These are phyloP conservation scores for Cantharis rufa DNA, from an alignment of 2,888 invertebrate genomes.

Conservation along the genomic window DNA sequence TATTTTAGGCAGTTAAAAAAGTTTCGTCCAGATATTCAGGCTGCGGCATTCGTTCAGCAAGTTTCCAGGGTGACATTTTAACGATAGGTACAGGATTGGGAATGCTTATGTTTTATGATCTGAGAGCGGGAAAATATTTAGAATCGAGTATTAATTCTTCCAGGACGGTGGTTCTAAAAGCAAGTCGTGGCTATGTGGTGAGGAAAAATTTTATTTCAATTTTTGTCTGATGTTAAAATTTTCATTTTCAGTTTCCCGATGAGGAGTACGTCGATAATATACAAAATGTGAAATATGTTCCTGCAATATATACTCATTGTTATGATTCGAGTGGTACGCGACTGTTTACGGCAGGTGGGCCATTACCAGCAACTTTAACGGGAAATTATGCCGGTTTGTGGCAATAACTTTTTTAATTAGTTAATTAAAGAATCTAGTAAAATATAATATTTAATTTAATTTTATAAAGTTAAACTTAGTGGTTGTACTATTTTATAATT, in stretches of 20 bases:
- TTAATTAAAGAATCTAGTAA: not conserved
- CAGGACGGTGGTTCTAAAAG: constrained; percentile 83
- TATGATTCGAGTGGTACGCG: constrained; percentile 91
- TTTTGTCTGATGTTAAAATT: not conserved
- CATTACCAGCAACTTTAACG: constrained; percentile 85
- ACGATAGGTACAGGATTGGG: constrained; percentile 94
- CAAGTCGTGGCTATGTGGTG: constrained; percentile 88
- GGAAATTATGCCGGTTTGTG: constrained; percentile 95
- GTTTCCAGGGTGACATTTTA: constrained; percentile 86
- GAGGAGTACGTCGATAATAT: constrained; percentile 84
- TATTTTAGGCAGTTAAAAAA: constrained; percentile 73
- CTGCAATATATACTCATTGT: constrained; percentile 96
- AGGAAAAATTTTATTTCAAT: constrained; percentile 48
- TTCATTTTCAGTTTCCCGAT: constrained; percentile 70
- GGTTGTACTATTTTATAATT: not conserved
- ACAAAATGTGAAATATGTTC: constrained; percentile 84
- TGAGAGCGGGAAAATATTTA: constrained; percentile 87
- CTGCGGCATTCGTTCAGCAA: constrained; percentile 89
- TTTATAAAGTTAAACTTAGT: not conserved
- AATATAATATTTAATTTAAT: not conserved
- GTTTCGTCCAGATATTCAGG: constrained; percentile 86
- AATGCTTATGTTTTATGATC: constrained; percentile 90
- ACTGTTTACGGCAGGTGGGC: constrained; percentile 94
- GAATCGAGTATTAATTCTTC: constrained; percentile 89
- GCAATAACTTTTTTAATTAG: constrained; percentile 64